Base-by-base conservation (phyloP, 2,113 vertebrate genomes). In the Xiphophorus maculatus region DNA sequence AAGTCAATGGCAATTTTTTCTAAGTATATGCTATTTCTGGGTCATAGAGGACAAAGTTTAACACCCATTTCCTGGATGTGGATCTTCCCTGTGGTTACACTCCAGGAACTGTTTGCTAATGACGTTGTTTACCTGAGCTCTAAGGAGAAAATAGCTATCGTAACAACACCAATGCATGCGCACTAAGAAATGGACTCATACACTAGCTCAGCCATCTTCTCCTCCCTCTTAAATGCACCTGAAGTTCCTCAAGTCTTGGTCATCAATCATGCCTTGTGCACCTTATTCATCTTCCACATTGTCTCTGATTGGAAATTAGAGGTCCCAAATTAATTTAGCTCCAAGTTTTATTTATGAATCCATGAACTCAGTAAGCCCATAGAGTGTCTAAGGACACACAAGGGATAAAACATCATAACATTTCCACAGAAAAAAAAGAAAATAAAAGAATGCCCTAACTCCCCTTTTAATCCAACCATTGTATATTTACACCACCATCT, bases 271-370 rank as follows among this genome's bases (percentile, higher is more conserved):
- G 15, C 64, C 33, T 48, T 77, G 35, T 64, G 25, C 8, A 32
- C 62, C 42, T 58, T 73, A 54, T 74, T 58, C n/a, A 25, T 3
- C 14, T 29, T 74, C 77, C 64, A 42, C 54, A 51, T 73, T 64
- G 75, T 58, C 71, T 14, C 63, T 65, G 72, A 86, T 87, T 81
- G 80, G 67, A 81, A 90, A 84, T 83, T 5, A 74, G 73, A 35
- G 70, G 64, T 61, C 65, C 27, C 10, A 86, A 80, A 91, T 88
- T 74, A 76, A 88, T 87, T 89, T 87, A 79, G 63, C 70, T n/a
- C 42, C 32, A 63, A 63, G 80, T 60, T 68, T 85, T 83, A 6
- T 37, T 83, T 80, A 80, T 84, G 66, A 85, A 84, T 66, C 71
- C 44, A 65, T 65, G 44, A 76, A 73, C 44, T 74, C 37, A 30